phyloP scores from a whole-genome alignment of 2,113 vertebrate genomes.

The Oophaga pumilio region DNA sequence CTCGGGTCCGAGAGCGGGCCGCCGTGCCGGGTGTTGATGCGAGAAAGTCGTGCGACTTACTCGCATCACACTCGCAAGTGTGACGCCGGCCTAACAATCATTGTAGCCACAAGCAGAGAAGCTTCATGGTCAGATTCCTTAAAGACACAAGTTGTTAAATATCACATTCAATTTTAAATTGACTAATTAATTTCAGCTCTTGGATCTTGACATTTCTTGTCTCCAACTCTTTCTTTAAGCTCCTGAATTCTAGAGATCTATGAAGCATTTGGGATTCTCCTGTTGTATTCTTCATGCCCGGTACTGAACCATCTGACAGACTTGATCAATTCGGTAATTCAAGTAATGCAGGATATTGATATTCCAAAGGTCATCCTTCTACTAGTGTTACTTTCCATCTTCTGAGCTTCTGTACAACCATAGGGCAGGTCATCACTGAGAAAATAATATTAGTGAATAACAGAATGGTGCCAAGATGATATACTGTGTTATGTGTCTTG shows the following conservation, averaged over 20 bases:
- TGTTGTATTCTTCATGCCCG: neutral
- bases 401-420: neutral
- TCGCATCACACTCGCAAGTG: too few relatives aligned
- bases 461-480: neutral
- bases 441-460: neutral
- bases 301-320: conserved; percentile 32
- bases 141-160: conserved; percentile 25
- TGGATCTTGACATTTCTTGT: conserved; percentile 18
- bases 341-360: conserved; percentile 51
- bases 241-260: neutral
- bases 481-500: neutral
- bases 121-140: neutral
- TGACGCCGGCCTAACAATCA: too few relatives aligned
- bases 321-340: conserved; percentile 48
- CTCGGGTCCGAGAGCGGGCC: too few relatives aligned
- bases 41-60: too few relatives aligned
- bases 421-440: neutral
- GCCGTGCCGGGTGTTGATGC: too few relatives aligned
- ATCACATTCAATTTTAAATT: neutral
- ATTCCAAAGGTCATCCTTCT: conserved; percentile 50
- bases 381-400: conserved; percentile 25
- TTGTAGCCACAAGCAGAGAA: neutral
- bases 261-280: neutral
- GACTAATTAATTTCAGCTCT: neutral
- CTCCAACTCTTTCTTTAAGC: neutral